These are phyloP conservation scores for Phylloscopus whistleri DNA, from an alignment of 2,113 vertebrate species.

Conservation along the genomic window DNA sequence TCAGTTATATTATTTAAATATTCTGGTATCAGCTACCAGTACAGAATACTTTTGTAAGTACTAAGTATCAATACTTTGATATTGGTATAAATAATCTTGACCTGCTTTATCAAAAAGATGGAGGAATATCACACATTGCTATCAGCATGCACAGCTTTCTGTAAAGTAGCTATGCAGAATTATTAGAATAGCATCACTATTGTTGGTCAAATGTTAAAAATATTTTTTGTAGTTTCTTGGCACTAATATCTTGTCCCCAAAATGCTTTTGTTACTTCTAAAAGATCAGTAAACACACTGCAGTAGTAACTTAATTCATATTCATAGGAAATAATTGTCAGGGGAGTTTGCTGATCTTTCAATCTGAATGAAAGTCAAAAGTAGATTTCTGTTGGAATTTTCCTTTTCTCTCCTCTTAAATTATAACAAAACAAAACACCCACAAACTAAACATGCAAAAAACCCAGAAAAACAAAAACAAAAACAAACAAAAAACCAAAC, in stretches of 20 bases:
- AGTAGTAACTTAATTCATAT: constrained; percentile 72
- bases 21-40: neutral
- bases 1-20: neutral
- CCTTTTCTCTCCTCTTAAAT: neutral
- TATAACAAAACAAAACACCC: neutral
- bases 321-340: constrained; percentile 68
- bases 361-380: constrained; percentile 68
- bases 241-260: neutral
- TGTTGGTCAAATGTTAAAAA: constrained; percentile 52
- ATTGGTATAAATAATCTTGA: neutral
- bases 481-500: neutral
- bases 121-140: neutral
- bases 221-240: constrained; percentile 43
- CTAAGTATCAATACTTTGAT: neutral
- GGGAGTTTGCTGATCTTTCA: constrained; percentile 66
- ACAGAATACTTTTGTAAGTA: neutral
- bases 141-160: neutral
- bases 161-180: constrained; percentile 10
- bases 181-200: neutral
- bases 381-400: constrained; percentile 51
- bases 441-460: neutral
- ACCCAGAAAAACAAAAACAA: neutral
- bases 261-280: constrained; percentile 60
- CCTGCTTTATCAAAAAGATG: neutral
- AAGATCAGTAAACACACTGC: constrained; percentile 56